phyloP scores from a whole-genome alignment of 2,797 vertebrate genomes.

The Bradypus variegatus region DNA sequence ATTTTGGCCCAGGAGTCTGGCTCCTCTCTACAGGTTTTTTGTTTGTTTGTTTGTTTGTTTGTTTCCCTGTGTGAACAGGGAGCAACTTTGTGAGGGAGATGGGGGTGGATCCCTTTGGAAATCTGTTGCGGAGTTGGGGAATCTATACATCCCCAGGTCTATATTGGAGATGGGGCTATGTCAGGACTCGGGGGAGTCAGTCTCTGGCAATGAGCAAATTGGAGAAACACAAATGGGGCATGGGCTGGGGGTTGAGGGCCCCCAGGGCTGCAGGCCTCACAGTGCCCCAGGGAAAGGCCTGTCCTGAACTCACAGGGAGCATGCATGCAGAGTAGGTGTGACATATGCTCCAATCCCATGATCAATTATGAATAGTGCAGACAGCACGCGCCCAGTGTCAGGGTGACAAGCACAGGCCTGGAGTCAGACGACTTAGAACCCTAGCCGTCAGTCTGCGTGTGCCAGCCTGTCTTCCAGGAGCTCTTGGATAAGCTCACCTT shows the following conservation, averaged over 20 bases:
- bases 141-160: not conserved
- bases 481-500: not conserved
- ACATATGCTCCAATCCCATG: fast-evolving
- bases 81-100: not conserved
- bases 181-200: not conserved
- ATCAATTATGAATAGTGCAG: not conserved
- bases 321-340: no score
- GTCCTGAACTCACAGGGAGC: not conserved
- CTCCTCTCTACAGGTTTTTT: not conserved
- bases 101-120: not conserved
- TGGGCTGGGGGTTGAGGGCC: no score
- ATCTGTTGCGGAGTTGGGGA: not conserved
- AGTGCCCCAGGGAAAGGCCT: not conserved
- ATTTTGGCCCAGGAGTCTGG: not conserved
- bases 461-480: not conserved
- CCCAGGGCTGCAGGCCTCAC: not conserved
- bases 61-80: not conserved
- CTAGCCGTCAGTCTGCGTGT: fast-evolving
- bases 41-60: no score
- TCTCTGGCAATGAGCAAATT: not conserved
- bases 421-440: not conserved
- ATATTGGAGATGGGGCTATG: not conserved
- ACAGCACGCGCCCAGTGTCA: not conserved
- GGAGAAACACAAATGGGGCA: no score
- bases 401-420: not conserved